Percentiles rank a stretch among this genome's conserved stretches.
These are phyloP conservation scores for Drosophila paulistorum DNA, from an alignment of 1,140 invertebrate genomes.

Conservation along the genomic window DNA sequence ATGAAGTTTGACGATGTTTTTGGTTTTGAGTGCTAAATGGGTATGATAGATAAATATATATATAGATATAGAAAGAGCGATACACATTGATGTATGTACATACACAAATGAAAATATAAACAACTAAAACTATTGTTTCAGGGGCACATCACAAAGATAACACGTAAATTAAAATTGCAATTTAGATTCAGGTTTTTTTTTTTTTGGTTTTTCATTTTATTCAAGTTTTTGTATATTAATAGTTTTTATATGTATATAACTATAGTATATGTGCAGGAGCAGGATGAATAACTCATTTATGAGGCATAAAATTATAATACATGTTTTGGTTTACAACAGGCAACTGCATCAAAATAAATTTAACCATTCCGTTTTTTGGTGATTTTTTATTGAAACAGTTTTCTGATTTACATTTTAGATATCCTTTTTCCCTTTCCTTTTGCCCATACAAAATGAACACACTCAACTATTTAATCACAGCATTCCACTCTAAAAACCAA, in stretches of 20 bases:
- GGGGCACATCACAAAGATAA: background rate
- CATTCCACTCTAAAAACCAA: background rate
- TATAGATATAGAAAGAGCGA: slow-evolving; percentile 25
- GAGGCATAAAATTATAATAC: slow-evolving; percentile 10
- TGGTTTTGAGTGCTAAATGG: slow-evolving; percentile 3
- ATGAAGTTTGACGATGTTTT: slow-evolving; percentile 9
- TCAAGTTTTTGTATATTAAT: background rate
- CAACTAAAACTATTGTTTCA: background rate
- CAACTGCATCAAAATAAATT: background rate
- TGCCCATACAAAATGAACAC: background rate
- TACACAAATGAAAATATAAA: background rate
- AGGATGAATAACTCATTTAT: background rate
- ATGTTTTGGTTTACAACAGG: background rate
- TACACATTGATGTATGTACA: background rate
- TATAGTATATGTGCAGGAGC: background rate
- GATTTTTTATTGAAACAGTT: background rate
- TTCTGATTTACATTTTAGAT: background rate
- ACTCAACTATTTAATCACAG: background rate
- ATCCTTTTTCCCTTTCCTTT: background rate
- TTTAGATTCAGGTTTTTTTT: background rate
- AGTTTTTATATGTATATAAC: background rate
- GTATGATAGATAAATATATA: slow-evolving; percentile 25
- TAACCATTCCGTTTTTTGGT: background rate
- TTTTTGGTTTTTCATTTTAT: background rate
- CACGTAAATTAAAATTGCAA: slow-evolving; percentile 2